Percentiles rank a stretch among this genome's conserved stretches.
Conservation (phyloP, 2,888 invertebrate genomes). For the Stratiomys singularior region DNA sequence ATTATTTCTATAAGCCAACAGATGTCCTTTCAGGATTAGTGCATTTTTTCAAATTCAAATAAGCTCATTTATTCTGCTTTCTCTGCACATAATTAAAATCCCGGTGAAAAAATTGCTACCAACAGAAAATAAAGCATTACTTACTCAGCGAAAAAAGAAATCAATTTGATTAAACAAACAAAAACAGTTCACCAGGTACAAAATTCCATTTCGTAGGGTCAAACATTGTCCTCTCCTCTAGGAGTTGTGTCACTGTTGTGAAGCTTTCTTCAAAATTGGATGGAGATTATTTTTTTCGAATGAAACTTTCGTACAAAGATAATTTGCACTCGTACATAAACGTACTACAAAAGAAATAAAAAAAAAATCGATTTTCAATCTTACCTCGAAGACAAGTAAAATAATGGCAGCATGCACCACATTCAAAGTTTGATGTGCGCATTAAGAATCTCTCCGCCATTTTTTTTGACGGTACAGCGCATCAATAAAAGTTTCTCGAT, state of each 20-base stretch:
- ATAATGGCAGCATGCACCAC: conserved; percentile 39
- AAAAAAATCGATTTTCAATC: conserved; percentile 30
- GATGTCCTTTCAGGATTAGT: too few species aligned
- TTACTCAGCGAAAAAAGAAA: not conserved
- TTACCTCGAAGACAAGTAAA: conserved; percentile 24
- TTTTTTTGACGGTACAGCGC: conserved; percentile 15
- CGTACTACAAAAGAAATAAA: not conserved
- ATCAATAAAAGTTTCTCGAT: not conserved
- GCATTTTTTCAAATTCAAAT: too few species aligned
- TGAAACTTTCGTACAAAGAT: not conserved
- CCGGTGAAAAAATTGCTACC: too few species aligned
- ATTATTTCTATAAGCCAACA: too few species aligned
- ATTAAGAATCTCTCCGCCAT: conserved; percentile 23
- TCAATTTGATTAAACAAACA: conserved; percentile 8
- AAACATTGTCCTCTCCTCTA: not conserved
- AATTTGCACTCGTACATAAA: not conserved
- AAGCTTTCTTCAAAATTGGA: not conserved
- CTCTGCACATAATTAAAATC: too few species aligned
- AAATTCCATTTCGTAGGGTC: not conserved
- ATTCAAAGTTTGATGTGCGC: conserved; percentile 38
- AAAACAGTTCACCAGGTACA: not conserved
- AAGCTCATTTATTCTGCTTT: too few species aligned
- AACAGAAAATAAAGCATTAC: not conserved
- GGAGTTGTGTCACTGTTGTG: not conserved
- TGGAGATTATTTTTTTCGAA: not conserved